Percentiles rank a stretch among this genome's conserved stretches.
Evolutionary conservation across 2,888 invertebrate genomes (phyloP).

Genomic region (Ochropleura leucogaster): DNA sequence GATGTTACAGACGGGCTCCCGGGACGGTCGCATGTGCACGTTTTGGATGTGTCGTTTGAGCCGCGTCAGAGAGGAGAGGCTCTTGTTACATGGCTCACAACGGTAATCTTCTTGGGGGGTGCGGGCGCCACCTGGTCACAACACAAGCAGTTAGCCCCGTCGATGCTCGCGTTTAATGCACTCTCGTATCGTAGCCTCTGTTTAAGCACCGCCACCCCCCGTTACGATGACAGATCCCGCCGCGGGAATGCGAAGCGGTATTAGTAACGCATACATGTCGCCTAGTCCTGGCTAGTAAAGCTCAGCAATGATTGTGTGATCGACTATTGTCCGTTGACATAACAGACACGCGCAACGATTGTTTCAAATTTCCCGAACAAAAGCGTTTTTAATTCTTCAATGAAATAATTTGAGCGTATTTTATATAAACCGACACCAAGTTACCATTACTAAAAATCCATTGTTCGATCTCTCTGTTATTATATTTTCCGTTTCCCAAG

Average conservation of each 20-base stretch:
- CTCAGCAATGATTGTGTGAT: constrained; percentile 79
- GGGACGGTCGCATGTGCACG: constrained; percentile 97
- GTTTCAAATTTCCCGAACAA: constrained; percentile 84
- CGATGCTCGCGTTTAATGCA: constrained; percentile 89
- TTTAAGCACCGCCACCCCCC: constrained; percentile 90
- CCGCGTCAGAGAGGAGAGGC: constrained; percentile 95
- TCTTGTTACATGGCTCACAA: constrained; percentile 98
- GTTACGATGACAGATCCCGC: constrained; percentile 83
- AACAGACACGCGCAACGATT: constrained; percentile 72
- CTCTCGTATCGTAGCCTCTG: constrained; percentile 89
- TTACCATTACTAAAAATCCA: constrained; percentile 86
- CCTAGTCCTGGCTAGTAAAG: constrained; percentile 81
- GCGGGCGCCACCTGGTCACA: constrained; percentile 93
- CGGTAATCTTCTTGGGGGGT: constrained; percentile 96
- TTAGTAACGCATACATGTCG: constrained; percentile 83
- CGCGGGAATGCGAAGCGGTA: constrained; percentile 85
- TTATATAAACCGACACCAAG: constrained; percentile 84
- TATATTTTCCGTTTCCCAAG: constrained; percentile 83
- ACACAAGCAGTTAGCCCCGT: constrained; percentile 90
- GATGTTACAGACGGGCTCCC: constrained; percentile 97
- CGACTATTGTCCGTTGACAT: constrained; percentile 73
- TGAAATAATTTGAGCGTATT: constrained; percentile 83
- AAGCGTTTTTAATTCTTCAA: constrained; percentile 85
- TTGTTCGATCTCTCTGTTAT: constrained; percentile 86
- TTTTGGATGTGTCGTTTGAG: constrained; percentile 98